A percentile compares a stretch with the other conserved stretches of the same genome.
phyloP scores from a whole-genome alignment of 1,140 invertebrate genomes.

The Aphelenchoides fujianensis region DNA sequence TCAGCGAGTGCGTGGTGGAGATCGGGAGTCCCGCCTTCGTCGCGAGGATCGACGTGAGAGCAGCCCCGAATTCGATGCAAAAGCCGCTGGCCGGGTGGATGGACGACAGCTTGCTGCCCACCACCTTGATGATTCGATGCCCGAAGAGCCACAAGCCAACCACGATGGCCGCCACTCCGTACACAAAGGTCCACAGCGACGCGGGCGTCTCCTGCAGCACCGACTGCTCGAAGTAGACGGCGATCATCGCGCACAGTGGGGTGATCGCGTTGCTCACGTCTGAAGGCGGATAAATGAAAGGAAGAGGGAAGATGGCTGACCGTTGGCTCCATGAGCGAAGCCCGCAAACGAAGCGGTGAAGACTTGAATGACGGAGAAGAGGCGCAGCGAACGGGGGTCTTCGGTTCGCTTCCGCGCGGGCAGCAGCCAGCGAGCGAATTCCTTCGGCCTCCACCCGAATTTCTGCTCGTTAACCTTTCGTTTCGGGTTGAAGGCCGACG shows the following conservation, averaged over 20 bases:
- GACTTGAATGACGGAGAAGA: constrained; percentile 41
- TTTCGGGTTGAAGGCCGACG: no score
- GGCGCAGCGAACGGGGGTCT: constrained; percentile 30
- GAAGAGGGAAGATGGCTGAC: constrained; percentile 3
- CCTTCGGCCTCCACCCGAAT: constrained; percentile 33
- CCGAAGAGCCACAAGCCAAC: constrained; percentile 90
- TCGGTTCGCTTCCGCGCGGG: constrained; percentile 26
- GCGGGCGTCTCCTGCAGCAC: constrained; percentile 65
- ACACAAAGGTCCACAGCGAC: constrained; percentile 25
- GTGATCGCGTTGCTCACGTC: constrained; percentile 85
- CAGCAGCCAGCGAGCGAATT: constrained; percentile 29
- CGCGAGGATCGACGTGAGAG: constrained; percentile 80
- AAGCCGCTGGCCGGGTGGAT: constrained; percentile 58
- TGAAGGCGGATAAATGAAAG: no score
- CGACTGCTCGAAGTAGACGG: constrained; percentile 68
- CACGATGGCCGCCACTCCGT: constrained; percentile 74
- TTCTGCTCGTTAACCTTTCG: no score
- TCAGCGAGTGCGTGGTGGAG: constrained; percentile 95
- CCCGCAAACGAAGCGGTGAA: constrained; percentile 48
- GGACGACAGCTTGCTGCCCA: constrained; percentile 33
- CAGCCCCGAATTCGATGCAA: constrained; percentile 55
- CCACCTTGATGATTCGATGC: constrained; percentile 79
- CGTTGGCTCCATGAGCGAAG: constrained; percentile 44
- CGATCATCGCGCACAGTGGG: constrained; percentile 84
- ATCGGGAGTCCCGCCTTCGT: constrained; percentile 91